These are phyloP conservation scores for Torymus aiolomorphi DNA, from an alignment of 2,888 invertebrate genomes.

Conservation along the genomic window DNA sequence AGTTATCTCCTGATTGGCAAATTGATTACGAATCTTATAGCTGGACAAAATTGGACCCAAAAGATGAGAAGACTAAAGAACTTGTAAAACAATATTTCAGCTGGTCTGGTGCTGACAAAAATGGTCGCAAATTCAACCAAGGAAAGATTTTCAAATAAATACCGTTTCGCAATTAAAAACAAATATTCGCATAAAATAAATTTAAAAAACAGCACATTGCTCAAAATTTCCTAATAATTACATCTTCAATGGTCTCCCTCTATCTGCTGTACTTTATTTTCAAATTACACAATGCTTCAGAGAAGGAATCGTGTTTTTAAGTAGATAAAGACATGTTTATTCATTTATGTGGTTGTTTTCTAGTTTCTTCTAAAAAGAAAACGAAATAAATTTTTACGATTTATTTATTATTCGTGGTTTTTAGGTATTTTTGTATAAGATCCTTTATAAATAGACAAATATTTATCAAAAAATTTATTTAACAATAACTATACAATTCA, in stretches of 20 bases:
- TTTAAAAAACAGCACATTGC: constrained; percentile 58
- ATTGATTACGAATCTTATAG: constrained; percentile 97
- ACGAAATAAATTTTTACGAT: constrained; percentile 47
- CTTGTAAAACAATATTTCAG: constrained; percentile 92
- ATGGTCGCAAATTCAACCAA: constrained; percentile 96
- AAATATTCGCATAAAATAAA: constrained; percentile 70
- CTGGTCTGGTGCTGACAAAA: constrained; percentile 91
- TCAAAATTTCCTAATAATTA: constrained; percentile 43
- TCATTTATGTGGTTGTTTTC: constrained; percentile 47
- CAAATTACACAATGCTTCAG: constrained; percentile 26
- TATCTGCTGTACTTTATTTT: constrained; percentile 42
- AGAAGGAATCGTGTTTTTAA: constrained; percentile 38
- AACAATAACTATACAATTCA: constrained; percentile 30
- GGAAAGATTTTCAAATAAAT: constrained; percentile 99
- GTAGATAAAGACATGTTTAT: constrained; percentile 43
- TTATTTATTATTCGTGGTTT: constrained; percentile 49
- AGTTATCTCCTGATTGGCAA: constrained; percentile 94
- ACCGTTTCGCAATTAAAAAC: constrained; percentile 64
- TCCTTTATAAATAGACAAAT: constrained; percentile 45
- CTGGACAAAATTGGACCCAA: constrained; percentile 95
- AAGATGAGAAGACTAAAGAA: constrained; percentile 87
- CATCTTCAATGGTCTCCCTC: constrained; percentile 49
- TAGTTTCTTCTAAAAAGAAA: constrained; percentile 42
- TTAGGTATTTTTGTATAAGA: constrained; percentile 33
- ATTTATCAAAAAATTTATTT: constrained; percentile 49